Evolutionary conservation across 2,888 invertebrate genomes (phyloP).

Genomic region (Cepaea hortensis): DNA sequence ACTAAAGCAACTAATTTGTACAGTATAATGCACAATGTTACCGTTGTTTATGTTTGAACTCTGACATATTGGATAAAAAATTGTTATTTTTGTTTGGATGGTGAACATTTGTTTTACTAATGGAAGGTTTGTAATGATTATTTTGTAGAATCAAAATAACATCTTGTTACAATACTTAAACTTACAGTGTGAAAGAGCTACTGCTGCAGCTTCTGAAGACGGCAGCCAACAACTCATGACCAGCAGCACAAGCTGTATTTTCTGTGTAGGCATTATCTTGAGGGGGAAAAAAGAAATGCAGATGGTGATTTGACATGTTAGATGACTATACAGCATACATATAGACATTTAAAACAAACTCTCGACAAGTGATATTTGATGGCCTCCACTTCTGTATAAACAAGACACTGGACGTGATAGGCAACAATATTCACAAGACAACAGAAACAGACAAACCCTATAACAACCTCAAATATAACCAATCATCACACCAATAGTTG

Average conservation of each 20-base stretch:
- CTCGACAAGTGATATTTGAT: neutral
- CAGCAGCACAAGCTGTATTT: neutral
- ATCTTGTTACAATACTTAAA: neutral
- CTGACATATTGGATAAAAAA: neutral
- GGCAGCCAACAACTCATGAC: neutral
- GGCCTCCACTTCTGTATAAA: neutral
- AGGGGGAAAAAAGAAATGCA: neutral
- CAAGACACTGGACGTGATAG: neutral
- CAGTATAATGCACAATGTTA: too few species aligned
- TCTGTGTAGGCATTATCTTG: too few species aligned
- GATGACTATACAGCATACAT: too few species aligned
- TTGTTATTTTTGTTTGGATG: too few species aligned
- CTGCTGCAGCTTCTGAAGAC: slow-evolving; percentile 2
- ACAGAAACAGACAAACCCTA: neutral
- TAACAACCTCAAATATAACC: neutral
- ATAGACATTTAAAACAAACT: neutral
- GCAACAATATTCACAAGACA: neutral
- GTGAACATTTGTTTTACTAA: neutral
- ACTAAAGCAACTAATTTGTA: too few species aligned
- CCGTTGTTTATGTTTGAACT: too few species aligned
- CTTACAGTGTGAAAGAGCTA: slow-evolving; percentile 5
- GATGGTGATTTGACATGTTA: neutral
- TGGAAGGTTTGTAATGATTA: neutral
- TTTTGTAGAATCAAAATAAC: neutral
- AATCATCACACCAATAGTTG: neutral